Percentiles rank a stretch among this genome's conserved stretches.
Conservation (phyloP, 2,113 vertebrate genomes). For the Pipa parva region DNA sequence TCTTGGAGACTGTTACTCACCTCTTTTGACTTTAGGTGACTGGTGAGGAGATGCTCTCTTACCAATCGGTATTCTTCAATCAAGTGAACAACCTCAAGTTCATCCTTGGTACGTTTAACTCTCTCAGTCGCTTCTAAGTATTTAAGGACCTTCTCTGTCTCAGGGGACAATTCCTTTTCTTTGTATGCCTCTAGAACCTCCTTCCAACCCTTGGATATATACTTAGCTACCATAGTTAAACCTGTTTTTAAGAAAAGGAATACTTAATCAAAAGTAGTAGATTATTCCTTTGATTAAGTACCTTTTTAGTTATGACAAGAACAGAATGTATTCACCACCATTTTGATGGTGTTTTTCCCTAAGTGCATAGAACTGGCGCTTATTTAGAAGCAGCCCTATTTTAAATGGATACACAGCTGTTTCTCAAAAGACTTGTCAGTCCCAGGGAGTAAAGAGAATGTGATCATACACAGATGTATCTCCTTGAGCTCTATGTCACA, state of each 20-base stretch:
- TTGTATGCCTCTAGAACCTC: conserved; percentile 78
- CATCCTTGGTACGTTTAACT: conserved; percentile 81
- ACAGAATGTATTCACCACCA: too few relatives aligned
- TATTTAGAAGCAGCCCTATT: too few relatives aligned
- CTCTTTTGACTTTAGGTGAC: conserved; percentile 84
- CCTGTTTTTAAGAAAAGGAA: background rate
- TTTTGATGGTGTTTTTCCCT: too few relatives aligned
- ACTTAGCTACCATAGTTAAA: conserved; percentile 81
- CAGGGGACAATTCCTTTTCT: conserved; percentile 75
- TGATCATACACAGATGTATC: too few relatives aligned
- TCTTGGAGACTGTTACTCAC: conserved; percentile 55
- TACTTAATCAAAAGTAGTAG: background rate
- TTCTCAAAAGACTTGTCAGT: too few relatives aligned
- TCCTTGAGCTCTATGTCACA: too few relatives aligned
- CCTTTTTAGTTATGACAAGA: too few relatives aligned
- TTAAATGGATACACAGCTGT: too few relatives aligned
- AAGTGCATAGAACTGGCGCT: too few relatives aligned
- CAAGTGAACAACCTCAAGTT: conserved; percentile 80
- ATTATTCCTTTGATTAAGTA: background rate
- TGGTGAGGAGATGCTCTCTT: conserved; percentile 82
- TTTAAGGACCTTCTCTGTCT: conserved; percentile 73
- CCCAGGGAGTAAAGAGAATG: too few relatives aligned
- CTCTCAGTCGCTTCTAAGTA: conserved; percentile 89
- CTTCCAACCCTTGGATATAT: conserved; percentile 92
- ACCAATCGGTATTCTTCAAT: conserved; percentile 85